These are phyloP conservation scores for Gopherus flavomarginatus DNA, from an alignment of 2,113 vertebrate genomes.

Conservation along the genomic window DNA sequence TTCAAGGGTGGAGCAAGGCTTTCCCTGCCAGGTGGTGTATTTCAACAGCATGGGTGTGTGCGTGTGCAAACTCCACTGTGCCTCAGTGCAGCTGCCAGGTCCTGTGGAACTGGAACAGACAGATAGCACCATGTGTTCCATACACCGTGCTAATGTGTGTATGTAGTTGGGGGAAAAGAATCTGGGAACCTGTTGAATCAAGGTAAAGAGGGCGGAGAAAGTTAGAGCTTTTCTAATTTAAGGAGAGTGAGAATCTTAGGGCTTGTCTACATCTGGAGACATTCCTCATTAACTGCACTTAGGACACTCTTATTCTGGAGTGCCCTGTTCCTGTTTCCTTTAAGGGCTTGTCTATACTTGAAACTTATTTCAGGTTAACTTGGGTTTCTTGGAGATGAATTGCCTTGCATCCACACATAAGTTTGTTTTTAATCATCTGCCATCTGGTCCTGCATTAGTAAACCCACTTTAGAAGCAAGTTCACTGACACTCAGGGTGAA, in stretches of 20 bases:
- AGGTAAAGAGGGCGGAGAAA: accelerated
- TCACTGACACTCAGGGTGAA: neutral
- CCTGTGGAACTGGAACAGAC: accelerated
- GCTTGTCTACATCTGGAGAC: neutral
- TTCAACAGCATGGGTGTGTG: neutral
- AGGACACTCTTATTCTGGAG: neutral
- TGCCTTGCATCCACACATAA: neutral
- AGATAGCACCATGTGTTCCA: neutral
- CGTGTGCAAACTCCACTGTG: neutral
- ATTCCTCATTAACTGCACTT: neutral
- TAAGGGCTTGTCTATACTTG: slow-evolving; percentile 61
- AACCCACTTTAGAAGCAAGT: slow-evolving; percentile 28
- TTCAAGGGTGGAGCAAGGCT: neutral
- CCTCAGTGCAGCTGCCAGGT: neutral
- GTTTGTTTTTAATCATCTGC: neutral
- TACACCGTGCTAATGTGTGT: neutral
- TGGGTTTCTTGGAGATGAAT: neutral
- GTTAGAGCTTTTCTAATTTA: accelerated
- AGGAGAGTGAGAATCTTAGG: neutral
- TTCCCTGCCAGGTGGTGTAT: neutral
- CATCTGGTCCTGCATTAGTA: slow-evolving; percentile 25
- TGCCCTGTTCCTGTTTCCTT: slow-evolving; percentile 27
- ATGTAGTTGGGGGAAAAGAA: neutral
- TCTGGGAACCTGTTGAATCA: neutral
- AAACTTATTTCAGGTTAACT: slow-evolving; percentile 36